phyloP scores from a whole-genome alignment of 2,888 invertebrate genomes.

The Reticulitermes lucifugus region DNA sequence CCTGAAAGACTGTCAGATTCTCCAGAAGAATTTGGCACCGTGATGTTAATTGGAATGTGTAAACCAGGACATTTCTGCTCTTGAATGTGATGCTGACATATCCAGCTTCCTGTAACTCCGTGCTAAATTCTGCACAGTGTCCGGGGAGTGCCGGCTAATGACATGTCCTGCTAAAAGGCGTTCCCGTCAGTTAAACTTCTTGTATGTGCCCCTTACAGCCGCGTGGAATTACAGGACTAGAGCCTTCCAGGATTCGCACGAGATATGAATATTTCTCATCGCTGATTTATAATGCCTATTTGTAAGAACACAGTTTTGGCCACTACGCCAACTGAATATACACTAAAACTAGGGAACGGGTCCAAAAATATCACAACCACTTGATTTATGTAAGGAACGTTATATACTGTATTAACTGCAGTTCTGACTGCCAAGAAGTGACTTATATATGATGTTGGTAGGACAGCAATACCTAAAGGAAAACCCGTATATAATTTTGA shows the following conservation, averaged over 20 bases:
- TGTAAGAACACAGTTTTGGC: constrained; percentile 8
- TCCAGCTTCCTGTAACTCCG: no score
- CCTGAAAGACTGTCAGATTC: no score
- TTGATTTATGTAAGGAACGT: constrained; percentile 3
- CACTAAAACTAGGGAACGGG: not conserved
- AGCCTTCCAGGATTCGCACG: not conserved
- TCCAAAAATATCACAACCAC: constrained; percentile 6
- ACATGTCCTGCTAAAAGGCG: not conserved
- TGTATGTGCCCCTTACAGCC: not conserved
- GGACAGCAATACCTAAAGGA: not conserved
- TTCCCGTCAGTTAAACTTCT: not conserved
- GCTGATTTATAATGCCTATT: not conserved
- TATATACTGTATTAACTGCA: constrained; percentile 15
- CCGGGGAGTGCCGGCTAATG: not conserved
- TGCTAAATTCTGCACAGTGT: no score
- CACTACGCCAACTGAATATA: constrained; percentile 23
- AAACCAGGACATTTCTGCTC: no score
- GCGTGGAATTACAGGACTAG: not conserved
- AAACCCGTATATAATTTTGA: not conserved
- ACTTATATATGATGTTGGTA: not conserved
- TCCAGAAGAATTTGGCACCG: no score
- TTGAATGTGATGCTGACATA: no score
- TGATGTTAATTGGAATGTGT: no score
- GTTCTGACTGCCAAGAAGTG: not conserved
- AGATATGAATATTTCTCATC: constrained; percentile 28